Base-by-base conservation (phyloP, 2,888 invertebrate species). In the Gryllus longicercus region DNA sequence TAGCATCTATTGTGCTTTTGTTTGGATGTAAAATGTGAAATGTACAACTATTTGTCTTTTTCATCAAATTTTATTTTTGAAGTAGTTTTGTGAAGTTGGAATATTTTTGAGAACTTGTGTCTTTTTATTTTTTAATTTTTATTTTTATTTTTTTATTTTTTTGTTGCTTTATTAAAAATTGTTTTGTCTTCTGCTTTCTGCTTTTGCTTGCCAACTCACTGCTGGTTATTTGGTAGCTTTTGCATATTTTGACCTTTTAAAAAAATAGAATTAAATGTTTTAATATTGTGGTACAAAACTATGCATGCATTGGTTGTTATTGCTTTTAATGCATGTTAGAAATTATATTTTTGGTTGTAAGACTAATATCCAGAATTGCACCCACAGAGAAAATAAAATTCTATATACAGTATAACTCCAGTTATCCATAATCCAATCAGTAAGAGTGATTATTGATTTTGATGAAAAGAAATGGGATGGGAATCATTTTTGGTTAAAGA, bases 241-340 rank as follows among this genome's bases (percentile, higher is more conserved):
- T 25, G 38, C 23, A 75, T 21, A 14, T 12, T 21, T 75, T 21
- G 14, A 0, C 14, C 11, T 74, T 74, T 11, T 5, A 23, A n/a
- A 75, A 21, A n/a, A 25, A 75, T 8, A 38, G 4, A 38, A 8
- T 38, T 38, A 38, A 8, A 38, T 38, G 8, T 5, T 38, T 38
- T 38, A 75, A 18, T 75, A 16, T 75, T 75, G 21, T 11, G n/a
- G 12, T 74, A n/a, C 18, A 74, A n/a, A 74, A 21, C 74, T n/a
- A n/a, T 74, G 74, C 21, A 74, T 81, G 82, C 83, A 81, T 81
- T 74, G 74, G 79, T 51, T 50, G 21, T 78, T 75, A 78, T 25
- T 78, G 38, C 38, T 38, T 38, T 38, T 38, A 38, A 38, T 38
- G 38, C 38, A 38, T 38, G 38, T 38, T 38, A 38, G 38, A 38